Base-by-base conservation (phyloP, 2,113 vertebrate genomes). In the Scartelaos histophorus region DNA sequence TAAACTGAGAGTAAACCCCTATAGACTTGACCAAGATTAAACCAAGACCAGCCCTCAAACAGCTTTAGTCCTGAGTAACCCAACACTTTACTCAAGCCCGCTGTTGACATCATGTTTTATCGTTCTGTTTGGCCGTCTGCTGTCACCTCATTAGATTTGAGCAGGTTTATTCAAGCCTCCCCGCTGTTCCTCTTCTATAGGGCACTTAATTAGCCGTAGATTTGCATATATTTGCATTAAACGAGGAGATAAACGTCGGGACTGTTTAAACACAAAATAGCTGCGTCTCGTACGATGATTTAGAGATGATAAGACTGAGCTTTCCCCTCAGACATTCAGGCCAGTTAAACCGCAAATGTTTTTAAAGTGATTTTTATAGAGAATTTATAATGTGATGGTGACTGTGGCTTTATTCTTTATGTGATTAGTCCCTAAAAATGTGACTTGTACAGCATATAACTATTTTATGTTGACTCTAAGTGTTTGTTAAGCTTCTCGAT, bases 141-240 rank as follows among this genome's bases (percentile, higher is more conserved):
- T 24, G 21, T 66, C 25, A 46, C 21, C 13, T 47, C 65, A 47
- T 66, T 66, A 25, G 19, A 66, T n/a, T 45, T 22, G 11, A 5
- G 11, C 21, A 56, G 15, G 64, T 66, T 66, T 19, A 66, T 17
- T 15, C n/a, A 46, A 9, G 38, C 19, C n/a, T 25, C 45, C 34
- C 65, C 11, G 13, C n/a, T 13, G 38, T 45, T 15, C 3, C 5
- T 21, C 21, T 21, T 13, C 19, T 16, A 66, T 3, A 65, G 17
- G 10, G 13, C 17, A 43, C 7, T 66, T 66, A 62, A 66, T 45
- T 21, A 66, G 38, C 16, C n/a, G 29, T 60, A 29, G 57, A 60
- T 62, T 62, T 62, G 60, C 25, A 62, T 35, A 62, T 19, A 60
- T 62, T 62, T 62, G 29, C 25, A 62, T 62, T 34, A 35, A 62